Base-by-base conservation (phyloP, 1,140 invertebrate species). In the Brachionus asplanchnoidis region DNA sequence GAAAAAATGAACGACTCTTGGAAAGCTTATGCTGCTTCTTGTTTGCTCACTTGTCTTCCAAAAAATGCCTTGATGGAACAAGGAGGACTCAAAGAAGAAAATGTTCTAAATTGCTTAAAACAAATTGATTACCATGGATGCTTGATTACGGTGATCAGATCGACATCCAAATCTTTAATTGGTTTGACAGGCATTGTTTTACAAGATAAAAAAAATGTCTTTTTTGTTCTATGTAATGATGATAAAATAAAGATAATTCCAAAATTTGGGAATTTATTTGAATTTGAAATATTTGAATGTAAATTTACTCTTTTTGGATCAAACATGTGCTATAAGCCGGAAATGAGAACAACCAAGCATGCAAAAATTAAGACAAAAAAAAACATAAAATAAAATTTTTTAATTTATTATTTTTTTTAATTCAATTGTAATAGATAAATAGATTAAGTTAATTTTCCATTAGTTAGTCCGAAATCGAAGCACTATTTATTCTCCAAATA, bases 111-210 rank as follows among this genome's bases (percentile, higher is more conserved):
- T 68, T 82, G 79, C 17, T 20, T 82, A n/a, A 82, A 82, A 68
- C 79, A 82, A 65, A 82, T 82, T 6, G 79, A 82, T 44, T 82
- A 82, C 12, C 79, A 82, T 68, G 79, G 79, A 12, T 82, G 79
- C 26, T 65, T 36, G 8, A 4, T 82, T 20, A 82, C 53, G 26
- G 26, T 82, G 11, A n/a, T 44, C 0, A 36, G 12, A 20, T 82
- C 53, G 3, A 20, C 7, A 28, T 6, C 65, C 9, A 82, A 82
- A 60, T 17, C 32, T 12, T 32, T 32, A 20, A 68, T 82, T 46
- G 79, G 79, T 32, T 36, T 82, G 12, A 40, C 53, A 40, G 79
- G 79, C n/a, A 65, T 82, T 14, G 23, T 82, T 82, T 46, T 82
- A 26, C 79, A 82, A 82, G 79, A 82, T 82, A 82, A 65, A 36